Evolutionary conservation across 2,888 invertebrate species (phyloP).

Genomic region (Dolichopus griseipennis): DNA sequence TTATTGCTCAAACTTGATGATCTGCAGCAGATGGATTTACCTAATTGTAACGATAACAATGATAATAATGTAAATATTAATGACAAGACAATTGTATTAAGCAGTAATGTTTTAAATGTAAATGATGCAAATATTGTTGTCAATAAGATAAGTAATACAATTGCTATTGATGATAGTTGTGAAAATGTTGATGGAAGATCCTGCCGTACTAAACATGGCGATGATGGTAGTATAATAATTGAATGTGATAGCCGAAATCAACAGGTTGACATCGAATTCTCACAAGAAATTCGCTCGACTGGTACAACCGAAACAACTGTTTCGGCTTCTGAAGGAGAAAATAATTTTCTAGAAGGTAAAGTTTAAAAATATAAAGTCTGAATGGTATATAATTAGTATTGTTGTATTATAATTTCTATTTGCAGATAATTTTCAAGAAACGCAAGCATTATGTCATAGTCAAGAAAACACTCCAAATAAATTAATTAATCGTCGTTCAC

Average conservation of each 20-base stretch:
- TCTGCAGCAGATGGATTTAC: constrained; percentile 15
- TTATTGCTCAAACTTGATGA: background rate
- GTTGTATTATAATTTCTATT: background rate
- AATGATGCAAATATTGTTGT: background rate
- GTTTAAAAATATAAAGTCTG: background rate
- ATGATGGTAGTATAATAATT: background rate
- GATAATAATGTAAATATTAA: background rate
- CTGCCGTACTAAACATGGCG: background rate
- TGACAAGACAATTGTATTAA: background rate
- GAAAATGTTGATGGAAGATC: background rate
- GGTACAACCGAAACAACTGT: constrained; percentile 30
- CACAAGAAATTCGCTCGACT: constrained; percentile 29
- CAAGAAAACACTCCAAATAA: constrained; percentile 22
- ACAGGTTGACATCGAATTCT: constrained; percentile 12
- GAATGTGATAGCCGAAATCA: constrained; percentile 12
- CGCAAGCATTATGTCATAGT: background rate
- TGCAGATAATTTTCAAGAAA: background rate
- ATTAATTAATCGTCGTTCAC: constrained; percentile 19
- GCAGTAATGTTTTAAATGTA: background rate
- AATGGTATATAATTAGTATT: background rate
- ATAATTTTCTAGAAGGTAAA: constrained; percentile 31
- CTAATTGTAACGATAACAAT: constrained; percentile 11
- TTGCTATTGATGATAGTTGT: constrained; percentile 8
- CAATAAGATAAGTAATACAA: background rate
- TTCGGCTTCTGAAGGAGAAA: constrained; percentile 33